Evolutionary conservation across 2,113 vertebrate species (phyloP).

Genomic region (Aythya baeri): DNA sequence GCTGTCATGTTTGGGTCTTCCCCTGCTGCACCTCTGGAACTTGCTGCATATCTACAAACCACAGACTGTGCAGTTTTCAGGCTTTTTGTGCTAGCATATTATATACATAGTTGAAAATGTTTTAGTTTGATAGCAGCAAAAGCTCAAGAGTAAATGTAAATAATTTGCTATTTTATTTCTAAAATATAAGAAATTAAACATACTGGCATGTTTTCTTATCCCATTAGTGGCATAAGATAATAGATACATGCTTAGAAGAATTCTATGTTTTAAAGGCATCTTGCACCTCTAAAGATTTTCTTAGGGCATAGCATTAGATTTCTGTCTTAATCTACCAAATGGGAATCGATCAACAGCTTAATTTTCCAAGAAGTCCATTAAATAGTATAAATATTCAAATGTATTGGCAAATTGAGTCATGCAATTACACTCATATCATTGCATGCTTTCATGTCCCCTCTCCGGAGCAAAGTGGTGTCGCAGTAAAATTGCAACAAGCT

Average conservation of each 20-base stretch:
- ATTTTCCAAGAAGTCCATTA: neutral
- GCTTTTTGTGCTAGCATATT: neutral
- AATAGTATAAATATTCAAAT: slow-evolving; percentile 9
- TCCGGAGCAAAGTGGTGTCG: neutral
- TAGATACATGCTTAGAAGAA: neutral
- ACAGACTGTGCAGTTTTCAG: neutral
- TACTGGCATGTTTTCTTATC: neutral
- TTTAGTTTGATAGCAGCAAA: neutral
- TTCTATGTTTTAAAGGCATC: neutral
- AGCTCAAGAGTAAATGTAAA: neutral
- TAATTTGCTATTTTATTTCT: neutral
- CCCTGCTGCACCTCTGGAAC: neutral
- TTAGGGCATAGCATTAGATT: neutral
- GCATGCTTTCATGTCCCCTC: neutral
- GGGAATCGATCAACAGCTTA: neutral
- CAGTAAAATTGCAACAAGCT: neutral
- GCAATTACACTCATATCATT: neutral
- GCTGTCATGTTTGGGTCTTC: neutral
- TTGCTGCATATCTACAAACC: neutral
- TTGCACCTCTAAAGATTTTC: neutral
- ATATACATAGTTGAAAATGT: neutral
- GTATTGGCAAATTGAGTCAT: neutral
- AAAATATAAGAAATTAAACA: neutral
- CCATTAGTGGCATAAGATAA: neutral
- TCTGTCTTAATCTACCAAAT: neutral